Conservation (phyloP, 1,140 invertebrate genomes). For the Meloidogyne hapla region DNA sequence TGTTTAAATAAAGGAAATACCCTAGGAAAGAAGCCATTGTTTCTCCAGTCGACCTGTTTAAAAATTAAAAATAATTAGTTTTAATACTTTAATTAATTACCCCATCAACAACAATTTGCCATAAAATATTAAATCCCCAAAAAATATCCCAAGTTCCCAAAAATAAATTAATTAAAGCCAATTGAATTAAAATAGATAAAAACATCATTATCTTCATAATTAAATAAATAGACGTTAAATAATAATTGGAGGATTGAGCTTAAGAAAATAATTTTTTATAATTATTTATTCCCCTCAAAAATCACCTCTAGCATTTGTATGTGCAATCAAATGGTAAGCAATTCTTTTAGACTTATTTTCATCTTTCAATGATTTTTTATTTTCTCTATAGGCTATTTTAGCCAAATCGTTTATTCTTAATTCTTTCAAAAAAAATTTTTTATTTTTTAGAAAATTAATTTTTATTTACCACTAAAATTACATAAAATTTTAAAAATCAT, state of each 20-base stretch:
- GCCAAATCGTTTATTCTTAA: constrained; percentile 45
- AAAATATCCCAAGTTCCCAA: constrained; percentile 31
- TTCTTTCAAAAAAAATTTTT: constrained; percentile 33
- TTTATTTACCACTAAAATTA: constrained; percentile 44
- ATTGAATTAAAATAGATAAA: constrained; percentile 34
- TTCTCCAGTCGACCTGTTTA: constrained; percentile 36
- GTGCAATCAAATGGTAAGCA: constrained; percentile 34
- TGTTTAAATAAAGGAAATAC: constrained; percentile 10
- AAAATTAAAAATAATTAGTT: neutral
- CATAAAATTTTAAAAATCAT: constrained; percentile 52
- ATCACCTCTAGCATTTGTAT: constrained; percentile 38
- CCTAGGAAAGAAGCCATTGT: constrained; percentile 48
- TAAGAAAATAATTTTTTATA: neutral
- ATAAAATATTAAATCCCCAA: constrained; percentile 44
- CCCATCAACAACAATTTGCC: constrained; percentile 31
- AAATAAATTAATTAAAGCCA: constrained; percentile 50
- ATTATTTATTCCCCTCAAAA: no score
- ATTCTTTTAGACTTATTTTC: constrained; percentile 41
- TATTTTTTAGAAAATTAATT: constrained; percentile 20
- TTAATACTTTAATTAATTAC: constrained; percentile 18
- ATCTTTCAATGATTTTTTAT: constrained; percentile 35
- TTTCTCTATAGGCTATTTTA: constrained; percentile 50
- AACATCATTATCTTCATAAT: constrained; percentile 45
- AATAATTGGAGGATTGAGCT: constrained; percentile 44
- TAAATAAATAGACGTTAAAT: constrained; percentile 47